Evolutionary conservation across 1,140 invertebrate species (phyloP).

Genomic region (Acyrthosiphon pisum): DNA sequence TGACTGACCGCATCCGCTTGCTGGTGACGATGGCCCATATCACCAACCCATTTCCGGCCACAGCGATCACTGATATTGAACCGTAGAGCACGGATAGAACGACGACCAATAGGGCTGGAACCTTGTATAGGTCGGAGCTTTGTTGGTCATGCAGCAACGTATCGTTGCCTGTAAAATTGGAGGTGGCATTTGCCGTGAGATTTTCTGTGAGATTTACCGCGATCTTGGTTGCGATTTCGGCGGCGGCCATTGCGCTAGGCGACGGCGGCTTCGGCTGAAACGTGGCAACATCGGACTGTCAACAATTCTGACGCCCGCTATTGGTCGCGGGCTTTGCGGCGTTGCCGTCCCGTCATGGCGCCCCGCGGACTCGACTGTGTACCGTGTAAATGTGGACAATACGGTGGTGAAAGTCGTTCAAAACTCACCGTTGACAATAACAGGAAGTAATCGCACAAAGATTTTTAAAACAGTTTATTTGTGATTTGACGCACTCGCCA

Average conservation of each 20-base stretch:
- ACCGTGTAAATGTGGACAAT: not conserved
- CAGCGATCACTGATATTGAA: constrained; percentile 67
- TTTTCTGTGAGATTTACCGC: not conserved
- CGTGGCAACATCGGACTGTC: not conserved
- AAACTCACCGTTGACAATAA: too few species aligned
- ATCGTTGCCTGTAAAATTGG: not conserved
- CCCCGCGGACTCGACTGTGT: not conserved
- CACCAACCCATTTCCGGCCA: constrained; percentile 68
- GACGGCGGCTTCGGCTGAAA: not conserved
- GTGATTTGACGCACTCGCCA: not conserved
- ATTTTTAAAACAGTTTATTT: not conserved
- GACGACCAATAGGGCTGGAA: constrained; percentile 65
- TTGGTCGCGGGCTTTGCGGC: constrained; percentile 23
- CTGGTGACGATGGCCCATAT: constrained; percentile 67
- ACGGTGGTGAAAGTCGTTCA: not conserved
- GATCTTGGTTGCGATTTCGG: not conserved
- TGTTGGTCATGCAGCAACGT: not conserved
- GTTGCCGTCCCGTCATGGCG: constrained; percentile 8
- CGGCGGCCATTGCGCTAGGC: not conserved
- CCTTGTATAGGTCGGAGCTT: constrained; percentile 63
- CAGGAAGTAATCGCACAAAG: not conserved
- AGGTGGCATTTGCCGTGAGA: not conserved
- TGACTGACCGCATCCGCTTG: constrained; percentile 66
- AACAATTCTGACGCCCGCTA: not conserved
- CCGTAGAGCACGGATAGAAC: constrained; percentile 69